Evolutionary conservation across 2,797 vertebrate species (phyloP).

Genomic region (Manis pentadactyla): DNA sequence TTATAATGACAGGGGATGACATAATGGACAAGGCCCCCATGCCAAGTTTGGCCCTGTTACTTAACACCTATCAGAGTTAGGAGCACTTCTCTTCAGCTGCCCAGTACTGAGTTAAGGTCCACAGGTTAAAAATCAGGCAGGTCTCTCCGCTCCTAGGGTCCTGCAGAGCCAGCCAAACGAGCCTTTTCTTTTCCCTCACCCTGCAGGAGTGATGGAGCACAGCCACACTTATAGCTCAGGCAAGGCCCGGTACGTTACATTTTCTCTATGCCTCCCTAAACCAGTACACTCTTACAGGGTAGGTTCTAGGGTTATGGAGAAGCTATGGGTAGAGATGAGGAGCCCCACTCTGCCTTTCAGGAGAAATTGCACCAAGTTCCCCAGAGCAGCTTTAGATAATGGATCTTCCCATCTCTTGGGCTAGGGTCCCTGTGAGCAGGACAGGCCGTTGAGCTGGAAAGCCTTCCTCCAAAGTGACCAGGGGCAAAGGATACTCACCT

Average conservation of each 20-base stretch:
- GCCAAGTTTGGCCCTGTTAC: not conserved
- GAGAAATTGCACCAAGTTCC: not conserved
- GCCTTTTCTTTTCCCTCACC: not conserved
- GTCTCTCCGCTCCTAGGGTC: not conserved
- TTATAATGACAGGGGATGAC: not conserved
- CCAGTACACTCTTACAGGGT: not conserved
- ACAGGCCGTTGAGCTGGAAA: not conserved
- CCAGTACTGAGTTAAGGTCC: not conserved
- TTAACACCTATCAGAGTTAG: not conserved
- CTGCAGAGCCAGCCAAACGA: not conserved
- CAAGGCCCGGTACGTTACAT: not conserved
- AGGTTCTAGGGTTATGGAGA: not conserved
- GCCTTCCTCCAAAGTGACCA: not conserved
- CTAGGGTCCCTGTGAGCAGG: not conserved
- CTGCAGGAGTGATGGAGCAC: no score
- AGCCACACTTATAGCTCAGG: fast-evolving
- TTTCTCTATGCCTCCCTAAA: not conserved
- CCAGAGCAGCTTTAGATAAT: not conserved
- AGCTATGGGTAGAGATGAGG: not conserved
- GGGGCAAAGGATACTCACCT: not conserved
- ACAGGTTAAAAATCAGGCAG: not conserved
- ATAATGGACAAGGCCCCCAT: fast-evolving
- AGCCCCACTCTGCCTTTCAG: not conserved
- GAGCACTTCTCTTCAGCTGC: not conserved
- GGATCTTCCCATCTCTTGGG: not conserved